Evolutionary conservation across 2,888 invertebrate genomes (phyloP).

Genomic region (Drosophila subquinaria): DNA sequence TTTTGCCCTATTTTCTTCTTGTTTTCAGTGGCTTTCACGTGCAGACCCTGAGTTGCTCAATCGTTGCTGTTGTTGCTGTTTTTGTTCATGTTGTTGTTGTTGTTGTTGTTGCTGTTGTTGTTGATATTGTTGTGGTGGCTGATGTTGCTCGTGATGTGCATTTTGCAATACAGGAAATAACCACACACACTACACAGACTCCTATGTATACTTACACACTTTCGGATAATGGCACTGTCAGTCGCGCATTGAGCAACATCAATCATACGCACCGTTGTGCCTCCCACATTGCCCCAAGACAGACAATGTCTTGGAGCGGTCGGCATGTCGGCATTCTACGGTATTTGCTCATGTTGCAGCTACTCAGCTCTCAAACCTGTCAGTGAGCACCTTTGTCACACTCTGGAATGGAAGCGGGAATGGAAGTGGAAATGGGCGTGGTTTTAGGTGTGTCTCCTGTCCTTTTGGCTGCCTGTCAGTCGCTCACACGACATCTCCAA

Average conservation of each 20-base stretch:
- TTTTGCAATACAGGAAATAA: slow-evolving; percentile 20
- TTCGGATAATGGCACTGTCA: slow-evolving; percentile 70
- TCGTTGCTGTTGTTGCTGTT: neutral
- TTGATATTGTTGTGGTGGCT: slow-evolving; percentile 32
- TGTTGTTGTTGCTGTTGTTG: slow-evolving; percentile 16
- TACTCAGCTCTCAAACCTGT: slow-evolving; percentile 28
- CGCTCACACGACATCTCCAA: neutral
- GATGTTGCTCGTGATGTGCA: slow-evolving; percentile 48
- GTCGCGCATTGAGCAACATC: slow-evolving; percentile 64
- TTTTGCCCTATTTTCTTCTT: neutral
- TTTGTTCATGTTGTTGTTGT: neutral
- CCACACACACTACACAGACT: slow-evolving; percentile 1
- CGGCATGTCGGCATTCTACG: neutral
- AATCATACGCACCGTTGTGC: slow-evolving; percentile 71
- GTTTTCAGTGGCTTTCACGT: slow-evolving; percentile 25
- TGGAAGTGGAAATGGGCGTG: neutral
- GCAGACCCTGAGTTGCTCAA: slow-evolving; percentile 20
- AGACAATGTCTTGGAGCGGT: slow-evolving; percentile 47
- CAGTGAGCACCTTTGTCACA: slow-evolving; percentile 48
- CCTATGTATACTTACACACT: slow-evolving; percentile 3
- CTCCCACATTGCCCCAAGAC: slow-evolving; percentile 36
- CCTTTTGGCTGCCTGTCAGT: slow-evolving; percentile 36
- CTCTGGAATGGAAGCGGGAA: neutral
- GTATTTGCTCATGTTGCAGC: slow-evolving; percentile 49
- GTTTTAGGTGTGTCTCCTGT: slow-evolving; percentile 29